Conservation (phyloP, 92 coral and sea anemone genomes). For the Phenganax subtilis region DNA sequence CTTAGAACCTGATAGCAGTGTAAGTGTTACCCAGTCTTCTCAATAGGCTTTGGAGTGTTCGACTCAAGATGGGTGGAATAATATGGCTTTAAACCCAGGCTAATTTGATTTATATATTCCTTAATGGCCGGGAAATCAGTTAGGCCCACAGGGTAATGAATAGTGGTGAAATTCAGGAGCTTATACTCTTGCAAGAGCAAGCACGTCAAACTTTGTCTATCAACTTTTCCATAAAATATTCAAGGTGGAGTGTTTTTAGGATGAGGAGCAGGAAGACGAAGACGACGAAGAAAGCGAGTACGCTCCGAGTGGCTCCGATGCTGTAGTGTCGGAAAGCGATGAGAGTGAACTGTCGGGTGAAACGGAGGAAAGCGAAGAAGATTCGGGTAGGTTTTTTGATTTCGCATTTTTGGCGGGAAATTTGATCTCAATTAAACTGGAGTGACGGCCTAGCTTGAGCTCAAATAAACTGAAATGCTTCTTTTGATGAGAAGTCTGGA, state of each 20-base stretch:
- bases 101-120: no score
- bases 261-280: conserved; percentile 58
- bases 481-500: no score
- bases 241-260: conserved; percentile 43
- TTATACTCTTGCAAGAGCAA: no score
- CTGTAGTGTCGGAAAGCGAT: conserved; percentile 57
- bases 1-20: conserved; percentile 94
- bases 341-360: conserved; percentile 86
- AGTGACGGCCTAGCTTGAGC: background rate
- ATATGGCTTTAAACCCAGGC: no score
- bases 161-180: no score
- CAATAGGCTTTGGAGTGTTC: no score
- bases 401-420: background rate
- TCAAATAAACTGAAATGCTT: no score
- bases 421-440: background rate
- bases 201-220: no score
- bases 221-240: background rate
- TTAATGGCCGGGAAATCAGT: no score
- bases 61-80: no score
- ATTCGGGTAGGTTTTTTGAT: conserved; percentile 56
- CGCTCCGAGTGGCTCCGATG: conserved; percentile 76
- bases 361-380: conserved; percentile 83
- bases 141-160: no score
- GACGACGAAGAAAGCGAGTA: conserved; percentile 82
- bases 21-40: conserved; percentile 1